These are phyloP conservation scores for Pomacea maculata DNA, from an alignment of 1,140 invertebrate species.

Conservation along the genomic window DNA sequence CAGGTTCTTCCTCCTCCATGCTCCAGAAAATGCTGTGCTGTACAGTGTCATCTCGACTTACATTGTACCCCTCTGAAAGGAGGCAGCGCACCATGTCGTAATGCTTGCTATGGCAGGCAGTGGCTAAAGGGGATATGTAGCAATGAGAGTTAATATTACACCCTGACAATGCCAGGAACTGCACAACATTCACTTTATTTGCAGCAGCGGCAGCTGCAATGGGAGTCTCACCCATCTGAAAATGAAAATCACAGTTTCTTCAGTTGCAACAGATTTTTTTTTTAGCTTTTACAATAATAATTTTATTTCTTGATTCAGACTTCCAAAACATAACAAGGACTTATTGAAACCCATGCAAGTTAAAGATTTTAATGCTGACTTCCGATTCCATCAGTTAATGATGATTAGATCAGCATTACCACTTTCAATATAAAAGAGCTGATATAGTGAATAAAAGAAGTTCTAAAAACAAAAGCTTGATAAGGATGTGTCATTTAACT, in stretches of 20 bases:
- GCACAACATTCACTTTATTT: conserved; percentile 22
- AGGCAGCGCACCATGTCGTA: conserved; percentile 29
- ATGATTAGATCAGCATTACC: no score
- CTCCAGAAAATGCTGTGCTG: conserved; percentile 4
- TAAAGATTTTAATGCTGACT: no score
- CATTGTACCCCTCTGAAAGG: conserved; percentile 38
- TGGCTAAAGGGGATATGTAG: conserved; percentile 32
- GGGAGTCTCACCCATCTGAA: conserved; percentile 33
- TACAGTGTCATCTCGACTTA: conserved; percentile 25
- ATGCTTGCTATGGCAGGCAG: conserved; percentile 27
- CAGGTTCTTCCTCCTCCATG: conserved; percentile 16
- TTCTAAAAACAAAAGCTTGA: no score
- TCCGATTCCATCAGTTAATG: no score
- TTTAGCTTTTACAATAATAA: no score
- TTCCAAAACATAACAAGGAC: no score
- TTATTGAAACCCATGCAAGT: no score
- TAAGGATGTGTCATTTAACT: no score
- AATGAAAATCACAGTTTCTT: not conserved
- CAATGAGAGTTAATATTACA: conserved; percentile 31
- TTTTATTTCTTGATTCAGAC: no score
- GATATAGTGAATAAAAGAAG: no score
- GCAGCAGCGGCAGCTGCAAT: conserved; percentile 31
- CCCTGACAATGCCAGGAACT: conserved; percentile 24
- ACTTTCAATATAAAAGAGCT: no score
- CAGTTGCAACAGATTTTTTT: no score